A percentile compares a stretch with the other conserved stretches of the same genome.
Conservation (phyloP, 2,888 invertebrate species). For the Nudaria mundana region DNA sequence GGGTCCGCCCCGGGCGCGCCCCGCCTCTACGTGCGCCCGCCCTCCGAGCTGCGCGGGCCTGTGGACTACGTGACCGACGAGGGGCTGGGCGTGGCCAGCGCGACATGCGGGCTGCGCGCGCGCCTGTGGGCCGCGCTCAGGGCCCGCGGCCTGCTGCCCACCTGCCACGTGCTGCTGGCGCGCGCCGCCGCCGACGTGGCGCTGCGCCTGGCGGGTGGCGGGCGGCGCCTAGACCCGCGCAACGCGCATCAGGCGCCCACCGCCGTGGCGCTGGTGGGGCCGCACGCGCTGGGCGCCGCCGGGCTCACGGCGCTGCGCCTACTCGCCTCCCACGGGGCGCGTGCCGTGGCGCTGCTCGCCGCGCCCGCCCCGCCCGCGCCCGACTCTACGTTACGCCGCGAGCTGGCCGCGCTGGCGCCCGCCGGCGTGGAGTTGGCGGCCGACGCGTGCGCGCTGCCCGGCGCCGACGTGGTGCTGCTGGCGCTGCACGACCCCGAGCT, state of each 20-base stretch:
- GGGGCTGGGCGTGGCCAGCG: constrained; percentile 90
- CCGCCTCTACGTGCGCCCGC: constrained; percentile 82
- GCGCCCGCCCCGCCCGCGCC: constrained; percentile 49
- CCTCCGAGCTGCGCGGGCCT: constrained; percentile 77
- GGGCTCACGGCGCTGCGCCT: constrained; percentile 90
- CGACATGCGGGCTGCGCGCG: constrained; percentile 83
- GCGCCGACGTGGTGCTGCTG: constrained; percentile 53
- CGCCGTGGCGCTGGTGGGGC: constrained; percentile 87
- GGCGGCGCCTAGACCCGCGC: constrained; percentile 89
- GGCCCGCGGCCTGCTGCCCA: constrained; percentile 81
- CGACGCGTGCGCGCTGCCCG: constrained; percentile 32
- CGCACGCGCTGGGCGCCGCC: constrained; percentile 78
- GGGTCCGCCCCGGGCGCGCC: constrained; percentile 24
- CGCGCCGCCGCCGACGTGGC: constrained; percentile 93
- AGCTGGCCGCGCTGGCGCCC: constrained; percentile 26
- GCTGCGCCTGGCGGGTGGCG: constrained; percentile 88
- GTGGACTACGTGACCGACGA: constrained; percentile 89
- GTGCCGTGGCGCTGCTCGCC: constrained; percentile 80
- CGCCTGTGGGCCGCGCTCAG: constrained; percentile 85
- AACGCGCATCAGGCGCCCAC: constrained; percentile 94
- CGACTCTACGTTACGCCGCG: constrained; percentile 23
- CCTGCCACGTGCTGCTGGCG: constrained; percentile 87
- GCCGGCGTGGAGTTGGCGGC: constrained; percentile 20
- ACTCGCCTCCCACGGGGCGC: constrained; percentile 90
- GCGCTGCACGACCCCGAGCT: constrained; percentile 47